Evolutionary conservation across 2,797 vertebrate genomes (phyloP), one percentile per base, ranked within the genome.

Genomic region (Sarcoramphus papa): DNA sequence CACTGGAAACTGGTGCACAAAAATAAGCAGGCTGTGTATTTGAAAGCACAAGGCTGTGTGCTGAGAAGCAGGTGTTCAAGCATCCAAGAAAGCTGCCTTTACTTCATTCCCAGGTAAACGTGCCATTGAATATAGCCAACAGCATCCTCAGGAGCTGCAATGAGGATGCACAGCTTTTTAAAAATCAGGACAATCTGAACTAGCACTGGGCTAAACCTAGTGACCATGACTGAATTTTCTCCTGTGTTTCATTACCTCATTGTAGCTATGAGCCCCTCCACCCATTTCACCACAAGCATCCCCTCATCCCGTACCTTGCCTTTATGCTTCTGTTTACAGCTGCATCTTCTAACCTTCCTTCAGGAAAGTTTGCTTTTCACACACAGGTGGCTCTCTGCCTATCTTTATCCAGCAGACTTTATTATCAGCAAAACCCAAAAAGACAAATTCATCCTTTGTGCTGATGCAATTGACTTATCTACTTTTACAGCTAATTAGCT

Each of bases 401-500:
- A 97, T 98, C 98, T 97, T 96, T 81, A 90, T 77, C 92, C 67
- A 86, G 92, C 98, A 98, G 98, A 93, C 96, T 93, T 97, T 95
- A 89, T 95, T 91, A 97, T 97, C 92, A 96, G 97, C 30, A 63
- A 97, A 96, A 97, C 96, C 86, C 83, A 96, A 97, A 96, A 98
- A 97, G 96, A 96, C 96, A 96, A 98, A 98, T 98, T 98, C 90
- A 45, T 98, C 97, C 97, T 98, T 97, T 98, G 97, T 98, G 93
- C 95, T 97, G 96, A 96, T 98, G 98, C 99, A 99, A 99, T 98
- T 99, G 98, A 99, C 99, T 98, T 99, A 98, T 98, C 98, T 98
- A 98, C 98, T 98, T 99, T 99, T 98, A 98, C 98, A 98, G 98
- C 98, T 99, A 99, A 99, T 99, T 99, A 99, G 98, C 97, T 98